phyloP scores from a whole-genome alignment of 2,797 vertebrate species.

The Hydrocynus forskahlii region DNA sequence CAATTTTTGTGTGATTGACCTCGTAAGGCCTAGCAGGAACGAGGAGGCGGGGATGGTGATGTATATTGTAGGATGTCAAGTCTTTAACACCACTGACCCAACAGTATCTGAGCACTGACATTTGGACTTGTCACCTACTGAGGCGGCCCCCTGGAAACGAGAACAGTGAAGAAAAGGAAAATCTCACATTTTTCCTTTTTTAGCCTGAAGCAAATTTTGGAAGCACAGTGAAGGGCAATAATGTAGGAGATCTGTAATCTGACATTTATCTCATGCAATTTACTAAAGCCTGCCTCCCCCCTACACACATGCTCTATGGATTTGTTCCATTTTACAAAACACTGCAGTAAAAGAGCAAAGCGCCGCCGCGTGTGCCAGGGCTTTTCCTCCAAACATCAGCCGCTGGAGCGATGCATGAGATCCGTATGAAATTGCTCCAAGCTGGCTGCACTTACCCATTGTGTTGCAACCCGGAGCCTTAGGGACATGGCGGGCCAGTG shows the following conservation, averaged over 20 bases:
- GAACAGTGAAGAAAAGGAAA: neutral
- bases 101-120: neutral
- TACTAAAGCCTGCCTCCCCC: constrained; percentile 12
- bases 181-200: neutral
- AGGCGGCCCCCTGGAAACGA: neutral
- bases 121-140: neutral
- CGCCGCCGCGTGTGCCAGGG: neutral
- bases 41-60: neutral
- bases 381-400: constrained; percentile 49
- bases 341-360: constrained; percentile 39
- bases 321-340: constrained; percentile 39
- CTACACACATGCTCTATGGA: constrained; percentile 28
- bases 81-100: neutral
- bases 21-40: neutral
- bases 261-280: neutral
- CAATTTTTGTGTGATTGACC: neutral
- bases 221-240: constrained; percentile 1
- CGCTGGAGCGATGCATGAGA: constrained; percentile 41
- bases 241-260: constrained; percentile 7
- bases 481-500: constrained; percentile 58
- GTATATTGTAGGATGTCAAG: neutral
- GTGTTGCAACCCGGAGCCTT: constrained; percentile 60
- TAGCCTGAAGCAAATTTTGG: neutral
- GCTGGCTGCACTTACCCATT: constrained; percentile 55
- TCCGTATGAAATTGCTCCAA: constrained; percentile 47